phyloP scores from a whole-genome alignment of 1,140 invertebrate species.

The Dolichoris vasculosae region DNA sequence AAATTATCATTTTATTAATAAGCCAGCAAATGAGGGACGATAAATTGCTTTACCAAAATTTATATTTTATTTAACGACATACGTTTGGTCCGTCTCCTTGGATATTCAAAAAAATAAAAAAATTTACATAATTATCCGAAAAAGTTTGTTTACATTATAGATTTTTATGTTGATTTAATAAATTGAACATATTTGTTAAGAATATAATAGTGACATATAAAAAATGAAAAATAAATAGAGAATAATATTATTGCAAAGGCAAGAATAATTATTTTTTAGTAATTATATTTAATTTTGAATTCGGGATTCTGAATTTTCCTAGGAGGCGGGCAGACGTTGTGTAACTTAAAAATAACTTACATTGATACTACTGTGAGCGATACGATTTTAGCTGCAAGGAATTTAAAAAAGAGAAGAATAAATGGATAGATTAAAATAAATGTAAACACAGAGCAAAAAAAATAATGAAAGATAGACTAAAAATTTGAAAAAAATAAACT shows the following conservation, averaged over 20 bases:
- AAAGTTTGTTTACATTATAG: background rate
- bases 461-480: constrained; percentile 29
- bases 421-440: constrained; percentile 49
- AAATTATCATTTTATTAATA: background rate
- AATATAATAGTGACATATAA: background rate
- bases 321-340: constrained; percentile 28
- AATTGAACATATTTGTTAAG: background rate
- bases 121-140: background rate
- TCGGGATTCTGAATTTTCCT: constrained; percentile 41
- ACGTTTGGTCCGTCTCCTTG: constrained; percentile 26
- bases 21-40: constrained; percentile 43
- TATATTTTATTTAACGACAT: constrained; percentile 36
- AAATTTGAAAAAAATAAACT: constrained; percentile 25
- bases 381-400: constrained; percentile 45
- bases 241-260: background rate
- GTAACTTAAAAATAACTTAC: constrained; percentile 59
- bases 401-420: constrained; percentile 40
- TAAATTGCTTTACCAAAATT: background rate
- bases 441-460: constrained; percentile 32
- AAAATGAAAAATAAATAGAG: constrained; percentile 38
- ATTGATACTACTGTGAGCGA: constrained; percentile 44
- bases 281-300: constrained; percentile 26
- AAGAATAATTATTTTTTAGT: background rate
- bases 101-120: constrained; percentile 45
- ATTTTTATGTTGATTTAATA: too few relatives aligned